Evolutionary conservation across 2,113 vertebrate genomes (phyloP).

Genomic region (Porphyrio hochstetteri): DNA sequence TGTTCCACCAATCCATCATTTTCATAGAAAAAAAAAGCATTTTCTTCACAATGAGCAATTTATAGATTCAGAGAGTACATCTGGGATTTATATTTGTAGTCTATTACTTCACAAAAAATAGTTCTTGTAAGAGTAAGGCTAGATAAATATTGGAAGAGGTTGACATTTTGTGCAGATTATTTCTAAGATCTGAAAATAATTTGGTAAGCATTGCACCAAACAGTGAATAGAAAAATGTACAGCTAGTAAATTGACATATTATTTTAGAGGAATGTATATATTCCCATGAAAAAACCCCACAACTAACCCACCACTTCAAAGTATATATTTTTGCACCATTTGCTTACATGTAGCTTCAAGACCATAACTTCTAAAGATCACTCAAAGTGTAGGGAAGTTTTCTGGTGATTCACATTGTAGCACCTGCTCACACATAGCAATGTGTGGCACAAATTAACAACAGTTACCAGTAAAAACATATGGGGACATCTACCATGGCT

Average conservation of each 20-base stretch:
- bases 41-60: conserved; percentile 34
- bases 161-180: not conserved
- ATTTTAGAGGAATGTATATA: not conserved
- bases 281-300: not conserved
- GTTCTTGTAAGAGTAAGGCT: not conserved
- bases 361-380: not conserved
- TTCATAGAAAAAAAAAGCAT: not conserved
- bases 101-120: not conserved
- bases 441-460: not conserved
- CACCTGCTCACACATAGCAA: not conserved
- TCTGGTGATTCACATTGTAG: not conserved
- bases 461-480: fast-evolving
- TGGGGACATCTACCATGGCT: fast-evolving
- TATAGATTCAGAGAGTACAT: conserved; percentile 24
- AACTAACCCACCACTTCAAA: not conserved
- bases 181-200: not conserved
- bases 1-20: conserved; percentile 8
- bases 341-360: not conserved
- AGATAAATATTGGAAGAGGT: conserved; percentile 1
- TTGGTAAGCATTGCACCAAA: not conserved
- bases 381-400: not conserved
- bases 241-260: fast-evolving
- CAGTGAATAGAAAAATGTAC: not conserved
- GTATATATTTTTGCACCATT: not conserved
- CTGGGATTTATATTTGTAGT: conserved; percentile 9